These are phyloP conservation scores for Wasmannia auropunctata DNA, from an alignment of 1,140 invertebrate species.

Conservation along the genomic window DNA sequence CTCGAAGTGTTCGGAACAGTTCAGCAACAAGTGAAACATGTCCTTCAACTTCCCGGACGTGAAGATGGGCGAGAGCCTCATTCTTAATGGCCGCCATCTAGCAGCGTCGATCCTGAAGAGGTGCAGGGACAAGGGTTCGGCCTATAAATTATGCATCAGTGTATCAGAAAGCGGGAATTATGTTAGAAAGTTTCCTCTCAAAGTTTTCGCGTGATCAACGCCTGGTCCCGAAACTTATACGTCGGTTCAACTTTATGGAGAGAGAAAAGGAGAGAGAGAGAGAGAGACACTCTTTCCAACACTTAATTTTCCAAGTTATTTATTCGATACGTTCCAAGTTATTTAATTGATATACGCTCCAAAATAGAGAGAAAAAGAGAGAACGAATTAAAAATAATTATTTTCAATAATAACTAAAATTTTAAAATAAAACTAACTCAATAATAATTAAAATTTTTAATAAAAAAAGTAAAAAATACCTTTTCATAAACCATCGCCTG, in stretches of 20 bases:
- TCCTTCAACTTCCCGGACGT: slow-evolving; percentile 66
- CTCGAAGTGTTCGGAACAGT: slow-evolving; percentile 82
- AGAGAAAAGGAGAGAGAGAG: neutral
- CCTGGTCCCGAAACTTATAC: slow-evolving; percentile 24
- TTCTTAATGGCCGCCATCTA: slow-evolving; percentile 70
- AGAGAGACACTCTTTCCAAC: neutral
- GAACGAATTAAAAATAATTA: neutral
- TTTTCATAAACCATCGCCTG: neutral
- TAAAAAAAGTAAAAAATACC: no score
- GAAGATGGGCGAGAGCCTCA: slow-evolving; percentile 49
- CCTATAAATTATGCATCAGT: slow-evolving; percentile 57
- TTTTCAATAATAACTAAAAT: neutral
- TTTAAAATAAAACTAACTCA: no score
- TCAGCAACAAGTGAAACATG: slow-evolving; percentile 75
- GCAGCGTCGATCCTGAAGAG: slow-evolving; percentile 67
- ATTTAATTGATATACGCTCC: neutral
- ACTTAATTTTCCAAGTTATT: slow-evolving; percentile 14
- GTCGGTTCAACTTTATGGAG: slow-evolving; percentile 19
- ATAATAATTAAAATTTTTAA: neutral
- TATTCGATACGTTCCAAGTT: no score
- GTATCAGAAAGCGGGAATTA: slow-evolving; percentile 56
- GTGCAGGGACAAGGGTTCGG: slow-evolving; percentile 55
- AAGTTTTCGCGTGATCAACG: slow-evolving; percentile 41
- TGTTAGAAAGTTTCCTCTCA: slow-evolving; percentile 32
- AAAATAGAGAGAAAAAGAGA: neutral